phyloP scores from a whole-genome alignment of 1,140 invertebrate species.

The Choristoneura fumiferana region DNA sequence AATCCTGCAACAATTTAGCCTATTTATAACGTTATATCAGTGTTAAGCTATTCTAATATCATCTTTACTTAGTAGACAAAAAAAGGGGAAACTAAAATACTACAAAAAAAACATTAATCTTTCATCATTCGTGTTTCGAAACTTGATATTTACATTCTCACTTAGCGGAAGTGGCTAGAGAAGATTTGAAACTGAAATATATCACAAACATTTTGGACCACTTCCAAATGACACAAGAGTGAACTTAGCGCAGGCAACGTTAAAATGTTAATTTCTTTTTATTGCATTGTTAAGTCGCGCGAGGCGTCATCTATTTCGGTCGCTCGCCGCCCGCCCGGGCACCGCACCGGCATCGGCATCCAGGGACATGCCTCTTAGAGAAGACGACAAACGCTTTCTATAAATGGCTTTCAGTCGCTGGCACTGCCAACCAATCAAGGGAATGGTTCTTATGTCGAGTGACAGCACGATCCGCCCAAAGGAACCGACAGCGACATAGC shows the following conservation, averaged over 20 bases:
- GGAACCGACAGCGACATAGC: neutral
- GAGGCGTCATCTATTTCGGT: constrained; percentile 69
- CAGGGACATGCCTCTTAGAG: constrained; percentile 65
- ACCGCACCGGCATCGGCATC: constrained; percentile 41
- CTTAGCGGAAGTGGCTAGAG: constrained; percentile 70
- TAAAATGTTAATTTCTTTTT: constrained; percentile 76
- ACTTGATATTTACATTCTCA: constrained; percentile 59
- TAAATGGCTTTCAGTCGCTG: constrained; percentile 64
- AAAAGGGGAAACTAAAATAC: constrained; percentile 34
- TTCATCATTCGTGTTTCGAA: constrained; percentile 49
- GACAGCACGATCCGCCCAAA: constrained; percentile 16
- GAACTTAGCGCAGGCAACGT: constrained; percentile 72
- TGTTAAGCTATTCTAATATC: too few species aligned
- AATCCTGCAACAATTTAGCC: constrained; percentile 63
- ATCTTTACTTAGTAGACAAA: too few species aligned
- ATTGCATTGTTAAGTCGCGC: constrained; percentile 76
- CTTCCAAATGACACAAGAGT: constrained; percentile 75
- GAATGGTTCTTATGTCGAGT: constrained; percentile 34
- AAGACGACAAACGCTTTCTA: constrained; percentile 66
- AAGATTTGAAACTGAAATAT: constrained; percentile 65
- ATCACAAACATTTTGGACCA: constrained; percentile 65
- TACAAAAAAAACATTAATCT: constrained; percentile 47
- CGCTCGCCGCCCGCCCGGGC: constrained; percentile 68
- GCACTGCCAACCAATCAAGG: constrained; percentile 31
- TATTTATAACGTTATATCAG: constrained; percentile 41